Percentiles rank a stretch among this genome's conserved stretches.
These are phyloP conservation scores for Hypselothyrea guttata DNA, from an alignment of 2,888 invertebrate genomes.

Conservation along the genomic window DNA sequence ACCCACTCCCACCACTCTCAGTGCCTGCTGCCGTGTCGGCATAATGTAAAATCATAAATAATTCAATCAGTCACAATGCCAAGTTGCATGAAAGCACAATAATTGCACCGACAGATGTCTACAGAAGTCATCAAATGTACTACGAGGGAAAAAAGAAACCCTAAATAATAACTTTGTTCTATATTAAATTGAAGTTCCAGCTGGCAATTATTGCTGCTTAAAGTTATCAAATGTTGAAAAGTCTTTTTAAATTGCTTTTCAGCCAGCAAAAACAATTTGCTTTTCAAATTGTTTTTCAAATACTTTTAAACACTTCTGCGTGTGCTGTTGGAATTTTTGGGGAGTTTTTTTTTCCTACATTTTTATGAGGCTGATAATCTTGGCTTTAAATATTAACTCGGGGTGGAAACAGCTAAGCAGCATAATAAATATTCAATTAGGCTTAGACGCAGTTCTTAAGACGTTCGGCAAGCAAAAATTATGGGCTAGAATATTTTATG, in stretches of 20 bases:
- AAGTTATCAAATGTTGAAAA: slow-evolving; percentile 16
- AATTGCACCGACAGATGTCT: slow-evolving; percentile 40
- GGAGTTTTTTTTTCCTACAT: neutral
- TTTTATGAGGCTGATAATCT: neutral
- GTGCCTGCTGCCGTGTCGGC: slow-evolving; percentile 2
- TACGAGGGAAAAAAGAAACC: neutral
- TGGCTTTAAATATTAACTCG: too few species aligned
- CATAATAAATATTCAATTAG: neutral
- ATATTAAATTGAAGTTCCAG: too few species aligned
- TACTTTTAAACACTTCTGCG: slow-evolving; percentile 21
- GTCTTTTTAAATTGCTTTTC: slow-evolving; percentile 10
- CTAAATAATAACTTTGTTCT: neutral
- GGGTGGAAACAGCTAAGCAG: too few species aligned
- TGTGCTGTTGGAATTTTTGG: slow-evolving; percentile 2
- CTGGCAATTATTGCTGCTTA: too few species aligned
- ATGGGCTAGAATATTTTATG: too few species aligned
- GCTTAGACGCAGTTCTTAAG: neutral
- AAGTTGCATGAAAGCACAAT: slow-evolving; percentile 30
- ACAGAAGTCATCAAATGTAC: slow-evolving; percentile 23
- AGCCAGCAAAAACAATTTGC: slow-evolving; percentile 11
- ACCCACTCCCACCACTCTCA: slow-evolving; percentile 3
- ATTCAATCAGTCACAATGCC: slow-evolving; percentile 39
- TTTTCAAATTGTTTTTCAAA: slow-evolving; percentile 32
- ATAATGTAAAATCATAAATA: slow-evolving; percentile 48
- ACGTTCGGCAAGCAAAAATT: too few species aligned